Evolutionary conservation across 2,888 invertebrate species (phyloP), one percentile per base, ranked within the genome.

Genomic region (Lasiommata megera): DNA sequence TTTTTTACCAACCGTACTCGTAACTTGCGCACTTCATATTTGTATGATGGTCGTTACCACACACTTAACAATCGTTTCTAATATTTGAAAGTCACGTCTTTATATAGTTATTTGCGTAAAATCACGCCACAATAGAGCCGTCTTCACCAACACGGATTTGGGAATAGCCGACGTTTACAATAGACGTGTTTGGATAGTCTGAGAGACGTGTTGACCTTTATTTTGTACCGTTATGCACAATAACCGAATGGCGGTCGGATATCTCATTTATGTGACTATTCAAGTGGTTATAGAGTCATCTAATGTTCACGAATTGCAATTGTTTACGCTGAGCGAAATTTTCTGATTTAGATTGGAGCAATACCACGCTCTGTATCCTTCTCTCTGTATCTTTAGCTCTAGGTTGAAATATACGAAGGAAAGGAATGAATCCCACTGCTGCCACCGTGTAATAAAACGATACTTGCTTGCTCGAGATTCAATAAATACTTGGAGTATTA

Each of bases 101-200:
- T 60, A 44, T 60, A 57, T 57, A 55, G 43, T 48, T 38, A 57
- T 60, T 55, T 62, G 47, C 60, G 52, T 62, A 50, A 62, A 62
- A 60, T 54, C 28, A 43, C 46, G 23, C 55, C 18, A 58, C 59
- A 62, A 62, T 56, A 44, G 55, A 62, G 54, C 53, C 48, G 37
- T 47, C 52, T 67, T 66, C 58, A 65, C 65, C 54, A 51, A 59
- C 41, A 61, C 61, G 67, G 60, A 63, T 67, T 63, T 65, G 62
- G 62, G 56, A 63, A 63, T 64, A 56, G 59, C 60, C 53, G 56
- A 60, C 40, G 51, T 52, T 47, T 28, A 61, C 58, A 56, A 56
- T 56, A 16, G 38, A 38, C 43, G 16, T 62, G 44, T 60, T 60
- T 58, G 60, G 48, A 53, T 62, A 62, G 62, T 60, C 52, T 14